Conservation (phyloP, 2,113 vertebrate species). For the Lophotis ruficrista region DNA sequence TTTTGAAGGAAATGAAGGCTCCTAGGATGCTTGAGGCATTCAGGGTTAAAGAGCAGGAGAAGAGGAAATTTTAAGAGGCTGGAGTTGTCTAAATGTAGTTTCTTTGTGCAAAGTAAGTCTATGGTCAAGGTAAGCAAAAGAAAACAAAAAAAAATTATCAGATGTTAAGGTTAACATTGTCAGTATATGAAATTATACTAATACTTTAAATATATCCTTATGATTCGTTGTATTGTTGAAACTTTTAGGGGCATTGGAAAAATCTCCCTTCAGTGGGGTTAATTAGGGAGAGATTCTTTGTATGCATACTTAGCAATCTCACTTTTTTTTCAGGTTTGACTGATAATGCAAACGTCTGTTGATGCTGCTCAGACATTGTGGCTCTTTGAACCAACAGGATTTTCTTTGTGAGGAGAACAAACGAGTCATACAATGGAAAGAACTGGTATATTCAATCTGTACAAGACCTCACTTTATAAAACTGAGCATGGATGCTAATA, state of each 20-base stretch:
- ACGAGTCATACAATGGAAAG: not conserved
- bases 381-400: not conserved
- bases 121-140: not conserved
- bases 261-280: not conserved
- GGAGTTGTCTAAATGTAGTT: not conserved
- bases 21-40: not conserved
- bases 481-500: not conserved
- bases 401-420: not conserved
- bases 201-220: not conserved
- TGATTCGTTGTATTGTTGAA: not conserved
- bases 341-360: not conserved
- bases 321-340: not conserved
- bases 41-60: not conserved
- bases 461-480: not conserved
- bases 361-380: not conserved
- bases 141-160: not conserved
- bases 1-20: not conserved
- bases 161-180: not conserved
- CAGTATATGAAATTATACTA: not conserved
- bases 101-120: not conserved
- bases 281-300: not conserved
- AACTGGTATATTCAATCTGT: not conserved
- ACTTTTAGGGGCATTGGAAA: not conserved
- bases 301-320: not conserved
- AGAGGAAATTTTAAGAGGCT: not conserved